Evolutionary conservation across 2,797 vertebrate genomes (phyloP).

Genomic region (Anomalospiza imberbis): DNA sequence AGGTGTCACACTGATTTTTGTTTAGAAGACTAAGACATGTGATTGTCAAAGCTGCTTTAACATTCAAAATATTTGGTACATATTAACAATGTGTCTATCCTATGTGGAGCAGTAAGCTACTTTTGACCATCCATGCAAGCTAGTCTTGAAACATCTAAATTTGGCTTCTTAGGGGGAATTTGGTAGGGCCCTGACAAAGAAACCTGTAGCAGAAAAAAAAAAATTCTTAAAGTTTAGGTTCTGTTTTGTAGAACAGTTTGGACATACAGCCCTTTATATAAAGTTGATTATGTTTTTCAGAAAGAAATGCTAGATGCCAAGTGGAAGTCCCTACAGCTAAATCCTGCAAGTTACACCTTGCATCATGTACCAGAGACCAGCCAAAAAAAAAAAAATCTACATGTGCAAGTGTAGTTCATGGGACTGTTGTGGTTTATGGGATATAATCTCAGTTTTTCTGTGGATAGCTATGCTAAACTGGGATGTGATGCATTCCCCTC

Average conservation of each 20-base stretch:
- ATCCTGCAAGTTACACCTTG: background rate
- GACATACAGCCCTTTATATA: fast-evolving
- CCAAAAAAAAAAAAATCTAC: too few species aligned
- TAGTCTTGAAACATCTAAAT: background rate
- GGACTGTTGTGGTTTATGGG: background rate
- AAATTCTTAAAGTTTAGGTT: background rate
- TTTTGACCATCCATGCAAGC: background rate
- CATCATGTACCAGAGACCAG: background rate
- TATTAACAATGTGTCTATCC: background rate
- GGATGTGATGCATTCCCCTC: fast-evolving
- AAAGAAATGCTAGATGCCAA: background rate
- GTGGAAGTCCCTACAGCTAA: background rate
- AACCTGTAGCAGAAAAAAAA: background rate
- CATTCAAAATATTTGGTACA: background rate
- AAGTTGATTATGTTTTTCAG: background rate
- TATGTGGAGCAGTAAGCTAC: background rate
- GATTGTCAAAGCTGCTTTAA: background rate
- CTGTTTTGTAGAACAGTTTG: background rate
- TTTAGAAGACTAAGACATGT: background rate
- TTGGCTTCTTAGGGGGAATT: background rate
- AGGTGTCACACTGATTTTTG: background rate
- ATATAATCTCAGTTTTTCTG: background rate
- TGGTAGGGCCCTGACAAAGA: background rate
- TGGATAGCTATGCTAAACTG: background rate
- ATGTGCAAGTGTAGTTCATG: background rate